Base-by-base conservation (phyloP, 2,113 vertebrate species). In the Neotoma lepida region DNA sequence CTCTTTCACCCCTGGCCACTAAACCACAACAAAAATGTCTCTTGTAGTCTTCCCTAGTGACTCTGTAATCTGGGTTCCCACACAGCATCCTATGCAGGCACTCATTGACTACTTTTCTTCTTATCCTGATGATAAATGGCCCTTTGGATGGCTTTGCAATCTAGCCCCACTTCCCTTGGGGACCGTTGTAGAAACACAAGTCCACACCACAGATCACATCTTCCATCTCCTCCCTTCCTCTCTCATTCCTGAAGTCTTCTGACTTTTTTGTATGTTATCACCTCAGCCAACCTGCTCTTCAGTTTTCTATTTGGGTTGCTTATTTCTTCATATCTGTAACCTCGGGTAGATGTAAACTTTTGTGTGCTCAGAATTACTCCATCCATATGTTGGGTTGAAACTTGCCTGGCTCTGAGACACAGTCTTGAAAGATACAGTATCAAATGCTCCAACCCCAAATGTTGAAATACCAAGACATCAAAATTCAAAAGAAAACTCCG, bases 1-100 rank as follows among this genome's bases (percentile, higher is more conserved):
- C 51, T 87, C 96, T 96, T 96, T 97, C 93, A 96, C 94, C 95
- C 89, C 80, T 97, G 96, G 91, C 94, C 93, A 78, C 64, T 30
- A 46, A 95, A 90, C 87, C 70, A 76, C 66, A 88, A 54, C 51
- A 87, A 90, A 97, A 95, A 95, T 93, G 87, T 95, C 94, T 94
- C 88, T 95, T 91, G 81, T 85, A 64, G 85, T 90, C 96, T 77
- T 97, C 89, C 94, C 93, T 77, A 94, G 66, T 90, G 94, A 92
- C 58, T 95, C 94, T 86, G 81, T 91, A 91, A 88, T 95, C 94
- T 88, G 71, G 54, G 85, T 97, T 97, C 97, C 97, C 97, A 97
- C 87, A 95, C 89, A 89, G 22, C 56, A 84, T 58, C 76, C 74
- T 49, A 81, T 56, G 93, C 51, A 91, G 93, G 33, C 85, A 88